A percentile compares a stretch with the other conserved stretches of the same genome.
Conservation (phyloP, 2,888 invertebrate genomes). For the Sipunculus nudus region DNA sequence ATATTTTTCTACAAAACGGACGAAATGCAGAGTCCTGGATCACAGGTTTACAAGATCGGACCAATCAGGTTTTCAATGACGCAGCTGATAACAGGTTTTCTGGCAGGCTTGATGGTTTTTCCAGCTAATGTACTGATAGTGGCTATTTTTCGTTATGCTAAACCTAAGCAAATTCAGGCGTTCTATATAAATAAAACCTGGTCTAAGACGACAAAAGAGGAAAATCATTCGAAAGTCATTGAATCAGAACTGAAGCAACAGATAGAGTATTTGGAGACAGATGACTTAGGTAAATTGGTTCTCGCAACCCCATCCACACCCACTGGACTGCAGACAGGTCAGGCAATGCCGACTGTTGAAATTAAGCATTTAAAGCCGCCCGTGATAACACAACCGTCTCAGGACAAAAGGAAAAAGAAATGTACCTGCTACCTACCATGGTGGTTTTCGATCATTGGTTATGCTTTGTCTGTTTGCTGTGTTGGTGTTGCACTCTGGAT, state of each 20-base stretch:
- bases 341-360: too few relatives aligned
- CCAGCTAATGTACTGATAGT: constrained; percentile 39
- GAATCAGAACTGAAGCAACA: constrained; percentile 29
- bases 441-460: constrained; percentile 22
- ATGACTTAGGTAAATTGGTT: constrained; percentile 22
- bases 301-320: too few relatives aligned
- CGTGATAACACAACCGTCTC: too few relatives aligned
- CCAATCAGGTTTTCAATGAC: constrained; percentile 58
- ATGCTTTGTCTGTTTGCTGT: constrained; percentile 19
- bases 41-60: constrained; percentile 50
- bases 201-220: too few relatives aligned
- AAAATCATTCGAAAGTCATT: too few relatives aligned
- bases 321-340: too few relatives aligned
- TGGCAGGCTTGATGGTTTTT: constrained; percentile 35
- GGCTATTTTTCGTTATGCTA: constrained; percentile 28
- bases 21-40: too few relatives aligned
- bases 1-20: constrained; percentile 54
- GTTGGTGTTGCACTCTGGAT: constrained; percentile 25
- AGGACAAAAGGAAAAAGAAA: constrained; percentile 10
- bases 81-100: constrained; percentile 39
- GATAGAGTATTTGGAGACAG: constrained; percentile 30
- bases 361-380: too few relatives aligned
- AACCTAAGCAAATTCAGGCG: constrained; percentile 2
- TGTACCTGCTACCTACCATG: constrained; percentile 22
- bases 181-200: too few relatives aligned